Conservation (phyloP, 2,113 vertebrate genomes). For the Rhinolophus ferrumequinum region DNA sequence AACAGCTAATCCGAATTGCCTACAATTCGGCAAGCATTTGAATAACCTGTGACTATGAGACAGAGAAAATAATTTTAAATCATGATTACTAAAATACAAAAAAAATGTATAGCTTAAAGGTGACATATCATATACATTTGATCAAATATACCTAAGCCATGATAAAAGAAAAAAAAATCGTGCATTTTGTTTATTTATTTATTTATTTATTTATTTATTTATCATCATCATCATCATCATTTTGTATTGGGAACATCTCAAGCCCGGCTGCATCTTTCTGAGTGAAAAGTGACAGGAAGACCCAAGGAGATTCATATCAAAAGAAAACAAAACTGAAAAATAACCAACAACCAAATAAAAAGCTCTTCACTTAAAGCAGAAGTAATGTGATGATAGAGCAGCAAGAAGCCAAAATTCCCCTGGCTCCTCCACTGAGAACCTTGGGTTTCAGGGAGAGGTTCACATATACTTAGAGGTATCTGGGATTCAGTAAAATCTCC, state of each 20-base stretch:
- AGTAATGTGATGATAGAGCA: neutral
- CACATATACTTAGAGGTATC: neutral
- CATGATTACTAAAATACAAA: neutral
- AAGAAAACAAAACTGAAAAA: slow-evolving; percentile 39
- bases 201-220: neutral
- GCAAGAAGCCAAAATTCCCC: neutral
- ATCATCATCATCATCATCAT: neutral
- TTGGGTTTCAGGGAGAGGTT: neutral
- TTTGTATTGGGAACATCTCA: neutral
- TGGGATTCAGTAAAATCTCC: neutral
- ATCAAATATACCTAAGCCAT: neutral
- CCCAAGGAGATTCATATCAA: slow-evolving; percentile 6
- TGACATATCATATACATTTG: neutral
- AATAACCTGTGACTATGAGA: neutral
- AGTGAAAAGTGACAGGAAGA: neutral
- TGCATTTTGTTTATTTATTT: neutral
- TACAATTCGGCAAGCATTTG: neutral
- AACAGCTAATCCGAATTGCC: neutral
- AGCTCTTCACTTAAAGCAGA: neutral
- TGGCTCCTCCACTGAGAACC: neutral
- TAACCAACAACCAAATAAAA: neutral
- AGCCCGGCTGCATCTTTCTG: neutral
- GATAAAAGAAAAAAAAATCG: neutral
- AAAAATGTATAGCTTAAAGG: neutral
- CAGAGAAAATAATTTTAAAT: neutral